Evolutionary conservation across 1,140 invertebrate species (phyloP).

Genomic region (Papilio xuthus): DNA sequence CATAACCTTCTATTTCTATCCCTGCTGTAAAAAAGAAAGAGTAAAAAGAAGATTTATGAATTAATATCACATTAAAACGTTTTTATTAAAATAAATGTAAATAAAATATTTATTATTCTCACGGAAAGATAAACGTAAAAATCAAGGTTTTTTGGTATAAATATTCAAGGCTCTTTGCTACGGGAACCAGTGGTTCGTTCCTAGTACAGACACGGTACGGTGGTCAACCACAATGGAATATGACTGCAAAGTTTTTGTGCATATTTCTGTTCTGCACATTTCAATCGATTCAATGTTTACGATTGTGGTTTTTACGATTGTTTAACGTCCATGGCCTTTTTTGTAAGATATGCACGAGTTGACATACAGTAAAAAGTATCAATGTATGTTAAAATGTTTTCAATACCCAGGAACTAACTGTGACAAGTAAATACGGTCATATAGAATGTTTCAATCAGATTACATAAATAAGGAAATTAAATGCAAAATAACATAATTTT

Average conservation of each 20-base stretch:
- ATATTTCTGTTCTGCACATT: slow-evolving; percentile 14
- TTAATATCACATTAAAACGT: neutral
- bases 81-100: slow-evolving; percentile 14
- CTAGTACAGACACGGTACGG: slow-evolving; percentile 44
- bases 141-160: slow-evolving; percentile 24
- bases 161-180: slow-evolving; percentile 40
- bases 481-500: too few relatives aligned
- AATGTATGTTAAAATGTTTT: neutral
- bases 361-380: slow-evolving; percentile 1
- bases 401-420: neutral
- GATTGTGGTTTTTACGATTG: slow-evolving; percentile 9
- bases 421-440: neutral
- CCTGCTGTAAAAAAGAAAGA: too few relatives aligned
- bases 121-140: neutral
- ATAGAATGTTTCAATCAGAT: too few relatives aligned
- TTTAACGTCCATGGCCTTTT: neutral
- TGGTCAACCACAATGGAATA: slow-evolving; percentile 44
- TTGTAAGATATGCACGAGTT: neutral
- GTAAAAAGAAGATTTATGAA: too few relatives aligned
- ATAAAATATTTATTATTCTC: slow-evolving; percentile 17
- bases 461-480: too few relatives aligned
- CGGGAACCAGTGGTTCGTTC: slow-evolving; percentile 39
- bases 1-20: too few relatives aligned
- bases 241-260: slow-evolving; percentile 23
- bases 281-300: neutral